These are phyloP conservation scores for Callimorpha dominula DNA, from an alignment of 2,888 invertebrate species.

Conservation along the genomic window DNA sequence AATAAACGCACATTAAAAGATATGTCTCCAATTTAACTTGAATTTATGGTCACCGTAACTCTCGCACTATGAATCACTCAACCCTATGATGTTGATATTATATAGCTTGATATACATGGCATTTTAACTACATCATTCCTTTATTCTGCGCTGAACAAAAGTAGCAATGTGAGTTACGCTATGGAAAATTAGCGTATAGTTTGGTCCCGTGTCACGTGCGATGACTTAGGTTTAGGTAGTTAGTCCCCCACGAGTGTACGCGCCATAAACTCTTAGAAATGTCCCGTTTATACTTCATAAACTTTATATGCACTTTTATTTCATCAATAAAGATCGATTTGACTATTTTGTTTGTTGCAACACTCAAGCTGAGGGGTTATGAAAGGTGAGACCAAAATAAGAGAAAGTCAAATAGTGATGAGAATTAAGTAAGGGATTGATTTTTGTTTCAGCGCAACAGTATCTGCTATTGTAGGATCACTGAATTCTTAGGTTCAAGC, in stretches of 20 bases:
- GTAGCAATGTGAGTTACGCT: slow-evolving; percentile 14
- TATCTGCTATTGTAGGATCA: too few relatives aligned
- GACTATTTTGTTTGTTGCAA: slow-evolving; percentile 73
- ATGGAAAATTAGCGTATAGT: slow-evolving; percentile 23
- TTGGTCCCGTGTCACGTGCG: slow-evolving; percentile 27
- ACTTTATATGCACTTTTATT: slow-evolving; percentile 86
- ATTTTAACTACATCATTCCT: not conserved
- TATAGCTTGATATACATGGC: slow-evolving; percentile 30
- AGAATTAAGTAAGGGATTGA: too few relatives aligned
- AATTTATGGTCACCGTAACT: slow-evolving; percentile 81
- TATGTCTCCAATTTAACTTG: slow-evolving; percentile 82
- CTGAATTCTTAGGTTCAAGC: too few relatives aligned
- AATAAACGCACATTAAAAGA: slow-evolving; percentile 82
- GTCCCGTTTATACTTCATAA: slow-evolving; percentile 84
- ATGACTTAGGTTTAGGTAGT: slow-evolving; percentile 64
- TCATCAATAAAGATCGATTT: slow-evolving; percentile 82
- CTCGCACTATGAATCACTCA: slow-evolving; percentile 51
- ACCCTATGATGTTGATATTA: slow-evolving; percentile 23
- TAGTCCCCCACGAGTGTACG: slow-evolving; percentile 72
- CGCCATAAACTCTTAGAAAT: slow-evolving; percentile 80
- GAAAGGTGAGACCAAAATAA: slow-evolving; percentile 17
- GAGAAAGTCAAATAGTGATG: too few relatives aligned
- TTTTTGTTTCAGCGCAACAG: too few relatives aligned
- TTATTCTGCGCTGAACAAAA: not conserved
- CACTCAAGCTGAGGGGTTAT: slow-evolving; percentile 42